A percentile compares a stretch with the other conserved stretches of the same genome.
These are phyloP conservation scores for Syrista parreyssii DNA, from an alignment of 2,888 invertebrate species.

Conservation along the genomic window DNA sequence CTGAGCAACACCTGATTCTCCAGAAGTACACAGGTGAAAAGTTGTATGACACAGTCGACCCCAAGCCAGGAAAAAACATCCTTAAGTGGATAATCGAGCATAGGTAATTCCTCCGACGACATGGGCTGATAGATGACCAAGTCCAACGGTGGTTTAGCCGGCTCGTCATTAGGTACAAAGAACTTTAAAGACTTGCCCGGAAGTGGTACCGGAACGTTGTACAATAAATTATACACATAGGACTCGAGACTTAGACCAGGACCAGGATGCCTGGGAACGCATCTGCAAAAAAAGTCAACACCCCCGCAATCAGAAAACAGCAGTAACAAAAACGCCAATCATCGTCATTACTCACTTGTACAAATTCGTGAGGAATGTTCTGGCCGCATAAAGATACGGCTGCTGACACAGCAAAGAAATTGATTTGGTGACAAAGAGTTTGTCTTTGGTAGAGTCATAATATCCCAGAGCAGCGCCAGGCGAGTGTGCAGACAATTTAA, in stretches of 20 bases:
- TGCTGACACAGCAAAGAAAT: constrained; percentile 92
- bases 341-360: constrained; percentile 74
- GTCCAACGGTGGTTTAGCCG: constrained; percentile 62
- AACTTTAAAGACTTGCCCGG: constrained; percentile 84
- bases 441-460: constrained; percentile 94
- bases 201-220: constrained; percentile 91
- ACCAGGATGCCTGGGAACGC: constrained; percentile 82
- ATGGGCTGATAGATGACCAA: constrained; percentile 81
- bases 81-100: constrained; percentile 92
- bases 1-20: constrained; percentile 97
- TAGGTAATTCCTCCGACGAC: constrained; percentile 85
- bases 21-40: constrained; percentile 93
- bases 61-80: constrained; percentile 90
- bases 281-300: constrained; percentile 66
- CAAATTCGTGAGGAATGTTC: constrained; percentile 87
- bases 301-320: constrained; percentile 8
- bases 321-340: background rate
- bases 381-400: constrained; percentile 89
- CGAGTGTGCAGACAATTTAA: constrained; percentile 83
- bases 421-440: constrained; percentile 94
- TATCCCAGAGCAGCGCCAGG: constrained; percentile 84
- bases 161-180: constrained; percentile 62
- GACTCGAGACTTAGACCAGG: constrained; percentile 88
- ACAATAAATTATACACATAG: constrained; percentile 94
- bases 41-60: constrained; percentile 90